A percentile compares a stretch with the other conserved stretches of the same genome.
These are phyloP conservation scores for Pegoplata infirma DNA, from an alignment of 2,888 invertebrate species.

Conservation along the genomic window DNA sequence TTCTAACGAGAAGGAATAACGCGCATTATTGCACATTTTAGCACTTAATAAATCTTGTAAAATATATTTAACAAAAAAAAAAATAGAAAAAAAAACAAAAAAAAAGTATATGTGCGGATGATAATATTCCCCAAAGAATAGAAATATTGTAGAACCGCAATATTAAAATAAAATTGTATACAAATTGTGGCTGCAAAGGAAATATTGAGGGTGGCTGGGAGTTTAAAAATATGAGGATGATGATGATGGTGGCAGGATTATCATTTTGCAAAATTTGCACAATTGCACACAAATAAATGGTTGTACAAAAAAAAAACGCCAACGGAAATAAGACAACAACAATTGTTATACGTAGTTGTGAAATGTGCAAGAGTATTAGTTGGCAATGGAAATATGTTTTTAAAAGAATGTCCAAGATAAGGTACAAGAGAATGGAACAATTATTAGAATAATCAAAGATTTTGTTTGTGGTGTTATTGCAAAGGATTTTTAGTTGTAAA, in stretches of 20 bases:
- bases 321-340: constrained; percentile 15
- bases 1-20: constrained; percentile 53
- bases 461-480: too few species aligned
- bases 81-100: too few species aligned
- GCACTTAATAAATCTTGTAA: constrained; percentile 66
- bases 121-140: constrained; percentile 55
- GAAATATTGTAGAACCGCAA: constrained; percentile 40
- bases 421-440: background rate
- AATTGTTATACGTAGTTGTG: constrained; percentile 17
- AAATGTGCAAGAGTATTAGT: constrained; percentile 8
- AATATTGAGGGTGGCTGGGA: background rate
- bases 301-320: background rate
- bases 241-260: constrained; percentile 34
- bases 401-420: background rate
- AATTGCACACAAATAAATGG: constrained; percentile 56
- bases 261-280: constrained; percentile 62
- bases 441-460: too few species aligned
- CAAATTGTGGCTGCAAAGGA: constrained; percentile 46
- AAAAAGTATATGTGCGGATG: constrained; percentile 42
- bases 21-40: constrained; percentile 65
- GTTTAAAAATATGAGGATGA: background rate
- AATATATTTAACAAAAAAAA: background rate
- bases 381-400: constrained; percentile 41
- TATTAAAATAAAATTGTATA: constrained; percentile 59
- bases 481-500: too few species aligned